Evolutionary conservation across 2,888 invertebrate species (phyloP), one percentile per base, ranked within the genome.

Genomic region (Thymelicus acteon): DNA sequence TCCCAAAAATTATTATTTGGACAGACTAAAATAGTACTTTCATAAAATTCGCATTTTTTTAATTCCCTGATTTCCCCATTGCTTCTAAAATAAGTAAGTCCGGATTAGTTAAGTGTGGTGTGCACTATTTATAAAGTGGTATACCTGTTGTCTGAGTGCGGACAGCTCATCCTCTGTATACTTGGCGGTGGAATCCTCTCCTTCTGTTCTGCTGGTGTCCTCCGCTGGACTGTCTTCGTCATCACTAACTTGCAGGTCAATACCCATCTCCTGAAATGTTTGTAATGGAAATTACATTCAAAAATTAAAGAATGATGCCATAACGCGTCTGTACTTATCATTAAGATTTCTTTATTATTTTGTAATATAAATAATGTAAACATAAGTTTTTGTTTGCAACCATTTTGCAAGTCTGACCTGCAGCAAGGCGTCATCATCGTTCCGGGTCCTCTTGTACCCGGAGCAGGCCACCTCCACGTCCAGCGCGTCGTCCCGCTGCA

Each of bases 401-500:
- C 19, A 19, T 19, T 19, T 19, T 31, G 31, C 5, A 1, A 31
- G 31, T 31, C 67, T 72, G 75, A 95, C 95, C 85, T 94, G 86
- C 24, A 96, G 87, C 57, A 97, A 90, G 81, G 97, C 96, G 74
- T 96, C 95, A 57, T 97, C 97, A 93, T 97, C 96, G 80, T 97
- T 95, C 85, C 96, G 97, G 0, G 97, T 97, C 78, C 98, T 96
- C 67, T 98, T 98, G 88, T 98, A 97, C 1, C 99, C 99, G 77
- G 98, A 98, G 77, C 99, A 99, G 31, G 96, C 96, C 2, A 99
- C 95, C 90, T 98, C 98, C 2, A 97, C 95, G 89, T 99, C 99
- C 67, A 99, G 90, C 76, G 95, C 95, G 85, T 97, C 97, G 76
- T 97, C 68, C 19, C 98, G 94, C 82, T 97, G 96, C 67, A 95